Evolutionary conservation across 1,140 invertebrate genomes (phyloP), one percentile per base, ranked within the genome.

Genomic region (Teleogryllus occipitalis): DNA sequence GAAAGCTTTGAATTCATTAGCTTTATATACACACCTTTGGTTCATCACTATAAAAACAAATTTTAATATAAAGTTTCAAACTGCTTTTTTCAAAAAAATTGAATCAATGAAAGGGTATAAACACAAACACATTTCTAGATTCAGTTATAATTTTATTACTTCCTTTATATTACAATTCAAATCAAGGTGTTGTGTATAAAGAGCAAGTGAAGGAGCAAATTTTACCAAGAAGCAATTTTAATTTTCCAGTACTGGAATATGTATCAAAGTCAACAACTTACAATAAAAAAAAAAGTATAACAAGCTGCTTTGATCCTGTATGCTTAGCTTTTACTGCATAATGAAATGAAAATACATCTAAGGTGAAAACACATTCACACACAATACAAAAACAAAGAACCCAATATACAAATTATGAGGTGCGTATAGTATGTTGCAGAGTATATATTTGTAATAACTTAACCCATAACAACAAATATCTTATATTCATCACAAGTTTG

Each of bases 121-220:
- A 39, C 27, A 39, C 27, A 39, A 39, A 39, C 27, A 39, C 27
- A 39, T 39, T 39, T 39, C 27, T 39, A 39, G 27, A 39, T 39
- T 39, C 27, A 39, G 27, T 65, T 65, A 65, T 65, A 10, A 14
- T 65, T 65, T 65, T 65, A 65, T 65, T 65, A 14, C 54, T 65
- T 65, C 54, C 54, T 65, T 39, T 65, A 65, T 65, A 65, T 65
- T 65, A 65, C 54, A 65, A 65, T 65, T 65, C 54, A 10, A 65
- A 65, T 65, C 54, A 65, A 18, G 54, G 54, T 65, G 54, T 65
- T 65, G 54, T 65, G 54, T 65, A 65, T 65, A 65, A 65, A 65
- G 12, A 75, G 21, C 10, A 46, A 15, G 74, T 10, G 74, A 75
- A 21, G 72, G 15, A 73, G 21, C 72, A 73, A 21, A 73, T 12